Evolutionary conservation across 23 tunicate genomes (phyloP).

Genomic region (Ascidia mentula): DNA sequence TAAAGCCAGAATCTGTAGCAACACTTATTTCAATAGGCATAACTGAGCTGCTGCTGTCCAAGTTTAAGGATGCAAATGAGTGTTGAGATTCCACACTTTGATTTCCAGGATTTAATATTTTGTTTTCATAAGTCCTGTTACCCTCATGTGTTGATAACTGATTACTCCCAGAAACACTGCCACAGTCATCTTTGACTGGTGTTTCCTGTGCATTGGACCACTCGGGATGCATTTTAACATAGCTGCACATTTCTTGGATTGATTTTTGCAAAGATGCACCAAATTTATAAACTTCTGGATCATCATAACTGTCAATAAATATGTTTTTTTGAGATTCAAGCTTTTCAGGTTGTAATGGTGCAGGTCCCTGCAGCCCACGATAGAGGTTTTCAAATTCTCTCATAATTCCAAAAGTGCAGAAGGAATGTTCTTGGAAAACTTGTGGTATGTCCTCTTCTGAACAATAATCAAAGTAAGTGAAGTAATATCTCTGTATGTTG

Average conservation of each 20-base stretch:
- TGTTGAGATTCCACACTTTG: too few species aligned
- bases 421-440: constrained; percentile 14
- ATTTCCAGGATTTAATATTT: too few species aligned
- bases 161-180: too few species aligned
- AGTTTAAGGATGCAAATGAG: background rate
- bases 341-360: constrained; percentile 34
- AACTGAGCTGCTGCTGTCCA: background rate
- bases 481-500: constrained; percentile 40
- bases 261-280: constrained; percentile 23
- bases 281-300: constrained; percentile 20
- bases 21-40: background rate
- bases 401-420: constrained; percentile 42
- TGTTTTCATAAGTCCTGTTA: too few species aligned
- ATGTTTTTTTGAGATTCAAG: background rate
- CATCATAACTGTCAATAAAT: constrained; percentile 32
- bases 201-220: constrained; percentile 28
- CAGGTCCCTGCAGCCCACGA: constrained; percentile 36
- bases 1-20: background rate
- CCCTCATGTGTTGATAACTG: too few species aligned
- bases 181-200: background rate
- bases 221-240: constrained; percentile 26
- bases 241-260: constrained; percentile 29
- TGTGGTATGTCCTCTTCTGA: constrained; percentile 22
- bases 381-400: constrained; percentile 54
- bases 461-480: constrained; percentile 60